Percentiles rank a stretch among this genome's conserved stretches.
Evolutionary conservation across 2,888 invertebrate genomes (phyloP).

Genomic region (Eucera pruinosa): DNA sequence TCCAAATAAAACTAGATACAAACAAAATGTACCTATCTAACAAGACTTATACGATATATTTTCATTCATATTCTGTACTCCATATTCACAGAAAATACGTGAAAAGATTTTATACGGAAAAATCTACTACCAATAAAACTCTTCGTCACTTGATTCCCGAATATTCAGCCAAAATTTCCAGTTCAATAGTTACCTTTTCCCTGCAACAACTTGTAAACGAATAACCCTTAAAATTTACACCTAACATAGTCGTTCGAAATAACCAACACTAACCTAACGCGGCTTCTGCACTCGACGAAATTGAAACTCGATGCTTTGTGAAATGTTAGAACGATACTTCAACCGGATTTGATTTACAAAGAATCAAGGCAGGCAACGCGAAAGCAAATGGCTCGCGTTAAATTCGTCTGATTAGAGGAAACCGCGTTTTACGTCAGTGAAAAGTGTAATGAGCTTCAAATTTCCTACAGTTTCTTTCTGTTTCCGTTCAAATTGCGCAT

Average conservation of each 20-base stretch:
- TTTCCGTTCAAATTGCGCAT: not conserved
- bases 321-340: constrained; percentile 21
- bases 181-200: no score
- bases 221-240: no score
- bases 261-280: not conserved
- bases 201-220: no score
- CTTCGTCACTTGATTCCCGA: no score
- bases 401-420: constrained; percentile 6
- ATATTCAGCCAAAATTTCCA: no score
- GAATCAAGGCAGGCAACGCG: not conserved
- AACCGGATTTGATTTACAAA: constrained; percentile 24
- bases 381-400: constrained; percentile 5
- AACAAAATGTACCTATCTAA: no score
- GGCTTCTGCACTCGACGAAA: not conserved
- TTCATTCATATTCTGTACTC: no score
- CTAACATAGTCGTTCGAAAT: not conserved
- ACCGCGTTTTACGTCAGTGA: constrained; percentile 7
- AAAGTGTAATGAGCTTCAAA: constrained; percentile 13
- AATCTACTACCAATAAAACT: no score
- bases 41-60: no score
- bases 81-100: no score
- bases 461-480: not conserved
- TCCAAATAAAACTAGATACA: no score
- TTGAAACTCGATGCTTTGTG: not conserved
- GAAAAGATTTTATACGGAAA: no score